phyloP scores from a whole-genome alignment of 1,140 invertebrate species.

The Brachionus calyciflorus region DNA sequence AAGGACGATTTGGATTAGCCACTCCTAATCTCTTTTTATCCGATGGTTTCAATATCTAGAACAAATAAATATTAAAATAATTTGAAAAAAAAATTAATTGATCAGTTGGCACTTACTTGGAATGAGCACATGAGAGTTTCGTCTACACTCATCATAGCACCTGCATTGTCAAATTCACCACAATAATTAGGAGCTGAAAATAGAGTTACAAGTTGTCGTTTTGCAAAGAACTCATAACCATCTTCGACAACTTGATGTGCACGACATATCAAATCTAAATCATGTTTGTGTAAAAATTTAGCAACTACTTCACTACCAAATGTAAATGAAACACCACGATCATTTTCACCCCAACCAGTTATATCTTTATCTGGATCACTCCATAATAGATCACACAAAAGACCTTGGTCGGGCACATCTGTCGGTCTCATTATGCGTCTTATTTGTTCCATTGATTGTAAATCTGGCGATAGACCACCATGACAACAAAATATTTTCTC shows the following conservation, averaged over 20 bases:
- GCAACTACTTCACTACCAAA: slow-evolving; percentile 66
- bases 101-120: slow-evolving; percentile 55
- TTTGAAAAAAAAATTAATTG: background rate
- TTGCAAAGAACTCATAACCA: slow-evolving; percentile 97
- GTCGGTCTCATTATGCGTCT: slow-evolving; percentile 65
- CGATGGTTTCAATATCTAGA: slow-evolving; percentile 44
- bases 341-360: slow-evolving; percentile 66
- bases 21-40: slow-evolving; percentile 31
- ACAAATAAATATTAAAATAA: background rate
- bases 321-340: slow-evolving; percentile 65
- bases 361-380: slow-evolving; percentile 66
- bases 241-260: slow-evolving; percentile 77
- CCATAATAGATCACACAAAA: slow-evolving; percentile 67
- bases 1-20: slow-evolving; percentile 3
- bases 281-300: slow-evolving; percentile 66
- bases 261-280: slow-evolving; percentile 64
- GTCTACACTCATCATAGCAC: slow-evolving; percentile 99
- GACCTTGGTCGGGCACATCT: slow-evolving; percentile 66
- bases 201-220: slow-evolving; percentile 91
- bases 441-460: slow-evolving; percentile 66
- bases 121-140: slow-evolving; percentile 99
- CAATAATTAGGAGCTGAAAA: slow-evolving; percentile 97
- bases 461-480: slow-evolving; percentile 69
- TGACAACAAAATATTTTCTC: slow-evolving; percentile 98
- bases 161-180: slow-evolving; percentile 98